Base-by-base conservation (phyloP, 2,797 vertebrate species). In the Botia kubotai region DNA sequence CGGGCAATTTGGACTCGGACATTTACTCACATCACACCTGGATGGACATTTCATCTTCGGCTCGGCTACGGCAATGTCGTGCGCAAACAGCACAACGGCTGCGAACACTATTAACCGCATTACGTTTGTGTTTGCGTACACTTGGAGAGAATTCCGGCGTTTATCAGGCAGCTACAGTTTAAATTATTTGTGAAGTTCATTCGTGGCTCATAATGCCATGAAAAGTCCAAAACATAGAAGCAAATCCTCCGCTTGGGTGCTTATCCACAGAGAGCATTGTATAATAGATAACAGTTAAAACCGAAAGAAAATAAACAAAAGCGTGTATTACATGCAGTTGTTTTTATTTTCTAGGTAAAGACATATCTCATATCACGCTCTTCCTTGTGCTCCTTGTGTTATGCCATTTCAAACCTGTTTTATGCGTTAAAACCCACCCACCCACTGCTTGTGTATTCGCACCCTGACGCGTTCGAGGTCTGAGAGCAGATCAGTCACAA, bases 1-100 rank as follows among this genome's bases (percentile, higher is more conserved):
- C 0, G 93, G 93, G 80, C 96, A 98, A 88, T 93, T 93, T 52
- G 94, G 96, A 79, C 94, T 96, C 29, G 95, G 95, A 85, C 97
- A 98, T 50, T 90, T 91, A 78, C 93, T 94, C 77, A 95, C 94
- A 65, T 98, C 95, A 89, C 97, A 98, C 83, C 90, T 93, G 4
- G 88, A 83, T 0, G 95, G 92, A 80, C 97, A 98, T 52, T 90
- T 92, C 17, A 78, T 36, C 50, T 86, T 90, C 17, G 92, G 80
- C 57, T 81, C 87, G n/a, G 90, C 85, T 89, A 86, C 7, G 70
- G 82, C 83, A n/a, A 80, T 72, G 21, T 81, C 1, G 29, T 75
- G 83, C 72, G 87, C 70, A 83, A 85, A 88, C 62, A 94, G 75
- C 19, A 87, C 68, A 60, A 8, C 14, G 29, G 63, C 77, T 1